Base-by-base conservation (phyloP, 2,113 vertebrate species). In the Microcebus griseorufus region DNA sequence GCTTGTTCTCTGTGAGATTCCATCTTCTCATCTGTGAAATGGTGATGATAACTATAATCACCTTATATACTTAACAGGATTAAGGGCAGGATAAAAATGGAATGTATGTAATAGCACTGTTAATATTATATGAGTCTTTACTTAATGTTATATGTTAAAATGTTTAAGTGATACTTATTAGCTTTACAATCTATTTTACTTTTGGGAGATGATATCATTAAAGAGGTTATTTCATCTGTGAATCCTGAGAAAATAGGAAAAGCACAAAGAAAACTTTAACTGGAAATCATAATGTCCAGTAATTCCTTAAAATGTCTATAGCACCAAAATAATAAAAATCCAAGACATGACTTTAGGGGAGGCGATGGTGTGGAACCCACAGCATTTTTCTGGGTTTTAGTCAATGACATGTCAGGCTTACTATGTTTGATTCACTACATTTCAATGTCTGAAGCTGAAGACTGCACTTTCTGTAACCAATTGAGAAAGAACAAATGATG, bases 391-490 rank as follows among this genome's bases (percentile, higher is more conserved):
- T 18, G 75, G 86, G 90, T 96, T 97, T 97, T 97, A 95, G 94
- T 95, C 92, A 98, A 83, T 97, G 97, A 94, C 76, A 89, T 11
- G 65, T 98, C 97, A 95, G 90, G 60, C 92, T 98, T 97, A 97
- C 98, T 98, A 97, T 72, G 27, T 96, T 97, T 98, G 97, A 98
- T 97, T 97, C 97, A 98, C 96, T 95, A 96, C 69, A 42, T 79
- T 98, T 96, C 70, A 6, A 79, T 39, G 85, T 95, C 90, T 81
- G 37, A 65, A 97, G 96, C 97, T 29, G 65, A 98, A 88, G 75
- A 17, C 13, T 84, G 93, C 89, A 80, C 73, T 97, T 98, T 97
- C 72, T 81, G 69, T 65, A 88, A 65, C 51, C 64, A 42, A n/a
- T 55, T 67, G 62, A 55, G 81, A 93, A 92, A 96, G 96, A 90